Evolutionary conservation across 2,797 vertebrate species (phyloP).

Genomic region (Aplochiton taeniatus): DNA sequence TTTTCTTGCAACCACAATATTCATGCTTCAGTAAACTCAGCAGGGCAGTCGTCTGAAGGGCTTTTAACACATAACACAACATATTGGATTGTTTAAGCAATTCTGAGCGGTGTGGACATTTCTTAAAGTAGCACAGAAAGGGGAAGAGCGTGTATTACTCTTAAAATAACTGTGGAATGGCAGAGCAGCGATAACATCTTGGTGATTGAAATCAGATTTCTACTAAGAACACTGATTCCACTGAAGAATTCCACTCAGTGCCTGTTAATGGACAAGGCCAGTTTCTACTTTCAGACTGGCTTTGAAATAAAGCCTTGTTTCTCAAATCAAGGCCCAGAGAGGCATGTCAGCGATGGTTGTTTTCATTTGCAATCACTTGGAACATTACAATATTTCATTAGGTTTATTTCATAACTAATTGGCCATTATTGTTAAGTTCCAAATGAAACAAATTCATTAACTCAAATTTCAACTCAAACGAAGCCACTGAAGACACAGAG

Average conservation of each 20-base stretch:
- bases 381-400: slow-evolving; percentile 1
- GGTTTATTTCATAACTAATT: too few relatives aligned
- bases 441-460: too few relatives aligned
- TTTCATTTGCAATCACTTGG: slow-evolving; percentile 18
- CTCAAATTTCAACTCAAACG: too few relatives aligned
- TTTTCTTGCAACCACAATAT: slow-evolving; percentile 71
- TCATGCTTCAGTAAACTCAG: slow-evolving; percentile 65
- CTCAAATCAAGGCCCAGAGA: slow-evolving; percentile 34
- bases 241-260: slow-evolving; percentile 48
- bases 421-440: too few relatives aligned
- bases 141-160: slow-evolving; percentile 70
- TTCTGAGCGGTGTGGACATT: slow-evolving; percentile 59
- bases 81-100: slow-evolving; percentile 64
- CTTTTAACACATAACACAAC: slow-evolving; percentile 62
- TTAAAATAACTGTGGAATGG: slow-evolving; percentile 63
- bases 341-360: slow-evolving; percentile 11
- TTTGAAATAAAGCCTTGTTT: slow-evolving; percentile 37
- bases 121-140: slow-evolving; percentile 68
- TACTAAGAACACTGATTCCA: slow-evolving; percentile 41
- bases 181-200: slow-evolving; percentile 60
- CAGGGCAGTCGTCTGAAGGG: slow-evolving; percentile 52
- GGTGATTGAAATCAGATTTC: slow-evolving; percentile 71
- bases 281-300: slow-evolving; percentile 45
- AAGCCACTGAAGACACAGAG: too few relatives aligned
- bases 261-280: slow-evolving; percentile 43